These are phyloP conservation scores for Nematostella vectensis DNA, from an alignment of 92 coral and sea anemone genomes.

Conservation along the genomic window DNA sequence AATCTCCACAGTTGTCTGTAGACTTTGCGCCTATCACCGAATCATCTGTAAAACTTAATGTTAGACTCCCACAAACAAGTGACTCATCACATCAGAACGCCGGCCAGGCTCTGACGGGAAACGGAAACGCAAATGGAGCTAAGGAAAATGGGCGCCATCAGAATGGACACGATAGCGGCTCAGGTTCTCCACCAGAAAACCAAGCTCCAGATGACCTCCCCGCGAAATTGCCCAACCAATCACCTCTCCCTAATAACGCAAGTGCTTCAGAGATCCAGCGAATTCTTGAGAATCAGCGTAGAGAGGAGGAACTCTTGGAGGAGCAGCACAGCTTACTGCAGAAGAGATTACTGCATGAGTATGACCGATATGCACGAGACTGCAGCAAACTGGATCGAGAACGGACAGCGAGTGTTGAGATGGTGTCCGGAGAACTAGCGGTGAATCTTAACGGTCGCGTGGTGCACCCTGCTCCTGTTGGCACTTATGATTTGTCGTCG, in stretches of 20 bases:
- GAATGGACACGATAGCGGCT: conserved; percentile 7
- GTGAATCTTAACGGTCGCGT: conserved; percentile 21
- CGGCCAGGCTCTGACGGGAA: neutral
- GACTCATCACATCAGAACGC: conserved; percentile 2
- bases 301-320: conserved; percentile 47
- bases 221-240: conserved; percentile 10
- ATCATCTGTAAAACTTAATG: conserved; percentile 31
- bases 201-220: conserved; percentile 5
- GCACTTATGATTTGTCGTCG: conserved; percentile 55
- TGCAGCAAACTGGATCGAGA: conserved; percentile 32
- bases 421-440: conserved; percentile 38
- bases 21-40: conserved; percentile 42
- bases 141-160: neutral
- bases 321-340: conserved; percentile 71
- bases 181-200: neutral
- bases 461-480: conserved; percentile 44
- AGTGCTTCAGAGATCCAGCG: conserved; percentile 39
- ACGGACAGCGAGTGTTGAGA: conserved; percentile 40
- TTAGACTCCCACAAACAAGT: conserved; percentile 20
- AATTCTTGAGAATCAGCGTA: conserved; percentile 51
- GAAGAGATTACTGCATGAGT: conserved; percentile 55
- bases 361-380: conserved; percentile 55
- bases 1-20: conserved; percentile 56
- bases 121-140: neutral
- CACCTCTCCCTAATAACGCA: conserved; percentile 20